phyloP scores from a whole-genome alignment of 2,888 invertebrate species.

The Synanthedon vespiformis region DNA sequence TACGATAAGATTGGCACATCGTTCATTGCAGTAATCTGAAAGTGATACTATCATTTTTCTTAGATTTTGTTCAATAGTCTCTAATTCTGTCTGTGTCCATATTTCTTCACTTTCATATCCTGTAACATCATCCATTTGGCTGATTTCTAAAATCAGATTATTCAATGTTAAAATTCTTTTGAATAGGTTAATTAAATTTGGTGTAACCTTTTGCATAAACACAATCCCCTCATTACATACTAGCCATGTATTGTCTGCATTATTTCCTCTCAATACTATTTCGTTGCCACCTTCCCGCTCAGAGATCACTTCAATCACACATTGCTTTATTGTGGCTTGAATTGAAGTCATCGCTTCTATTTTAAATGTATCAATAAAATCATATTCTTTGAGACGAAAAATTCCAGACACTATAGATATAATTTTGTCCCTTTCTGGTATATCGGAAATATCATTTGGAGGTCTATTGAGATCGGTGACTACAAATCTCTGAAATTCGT shows the following conservation, averaged over 20 bases:
- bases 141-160: constrained; percentile 82
- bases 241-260: constrained; percentile 63
- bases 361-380: constrained; percentile 88
- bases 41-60: constrained; percentile 83
- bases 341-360: constrained; percentile 91
- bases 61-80: constrained; percentile 76
- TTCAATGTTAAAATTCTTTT: constrained; percentile 80
- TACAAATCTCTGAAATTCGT: constrained; percentile 93
- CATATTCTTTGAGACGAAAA: constrained; percentile 85
- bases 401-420: constrained; percentile 91
- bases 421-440: constrained; percentile 87
- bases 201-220: constrained; percentile 75
- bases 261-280: constrained; percentile 55
- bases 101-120: constrained; percentile 76
- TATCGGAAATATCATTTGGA: constrained; percentile 64
- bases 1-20: constrained; percentile 89
- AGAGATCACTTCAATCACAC: constrained; percentile 79
- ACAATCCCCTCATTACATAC: constrained; percentile 77
- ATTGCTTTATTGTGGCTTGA: constrained; percentile 89
- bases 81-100: constrained; percentile 77
- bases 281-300: constrained; percentile 56
- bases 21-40: constrained; percentile 92
- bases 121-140: constrained; percentile 70
- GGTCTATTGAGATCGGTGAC: constrained; percentile 93
- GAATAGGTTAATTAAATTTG: constrained; percentile 76